Percentiles rank a stretch among this genome's conserved stretches.
These are phyloP conservation scores for Ammodytes marinus DNA, from an alignment of 2,113 vertebrate genomes.

Conservation along the genomic window DNA sequence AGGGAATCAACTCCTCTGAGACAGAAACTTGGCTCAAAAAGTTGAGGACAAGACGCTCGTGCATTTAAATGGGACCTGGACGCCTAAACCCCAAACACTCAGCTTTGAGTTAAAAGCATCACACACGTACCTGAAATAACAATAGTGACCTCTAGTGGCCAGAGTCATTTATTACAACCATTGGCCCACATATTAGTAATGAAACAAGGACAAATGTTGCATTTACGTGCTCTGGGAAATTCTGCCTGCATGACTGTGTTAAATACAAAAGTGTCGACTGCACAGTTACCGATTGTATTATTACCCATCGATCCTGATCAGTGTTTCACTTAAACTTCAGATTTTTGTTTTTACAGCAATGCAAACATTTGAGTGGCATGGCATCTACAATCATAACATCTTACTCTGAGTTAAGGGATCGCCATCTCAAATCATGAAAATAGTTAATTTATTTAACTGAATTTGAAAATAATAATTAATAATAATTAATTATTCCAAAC, in stretches of 20 bases:
- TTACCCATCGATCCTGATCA: not conserved
- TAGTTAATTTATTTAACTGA: not conserved
- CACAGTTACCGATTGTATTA: too few species aligned
- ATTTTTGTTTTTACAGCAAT: not conserved
- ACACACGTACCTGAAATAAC: conserved; percentile 10
- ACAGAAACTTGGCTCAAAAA: not conserved
- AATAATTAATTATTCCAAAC: not conserved
- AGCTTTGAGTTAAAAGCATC: not conserved
- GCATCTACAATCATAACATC: not conserved
- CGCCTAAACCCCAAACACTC: not conserved
- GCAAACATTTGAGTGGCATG: not conserved
- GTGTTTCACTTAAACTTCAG: not conserved
- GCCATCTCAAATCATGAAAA: not conserved
- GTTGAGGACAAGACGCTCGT: not conserved
- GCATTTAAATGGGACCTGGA: conserved; percentile 23
- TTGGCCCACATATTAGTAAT: not conserved
- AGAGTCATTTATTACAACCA: not conserved
- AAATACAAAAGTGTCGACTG: not conserved
- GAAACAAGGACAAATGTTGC: conserved; percentile 26
- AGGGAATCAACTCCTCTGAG: not conserved
- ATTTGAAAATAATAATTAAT: not conserved
- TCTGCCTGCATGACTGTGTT: not conserved
- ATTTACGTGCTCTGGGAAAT: conserved; percentile 21
- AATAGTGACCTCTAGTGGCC: conserved; percentile 68
- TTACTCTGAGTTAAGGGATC: too few species aligned